Base-by-base conservation (phyloP, 1,140 invertebrate species). In the Camponotus pennsylvanicus region DNA sequence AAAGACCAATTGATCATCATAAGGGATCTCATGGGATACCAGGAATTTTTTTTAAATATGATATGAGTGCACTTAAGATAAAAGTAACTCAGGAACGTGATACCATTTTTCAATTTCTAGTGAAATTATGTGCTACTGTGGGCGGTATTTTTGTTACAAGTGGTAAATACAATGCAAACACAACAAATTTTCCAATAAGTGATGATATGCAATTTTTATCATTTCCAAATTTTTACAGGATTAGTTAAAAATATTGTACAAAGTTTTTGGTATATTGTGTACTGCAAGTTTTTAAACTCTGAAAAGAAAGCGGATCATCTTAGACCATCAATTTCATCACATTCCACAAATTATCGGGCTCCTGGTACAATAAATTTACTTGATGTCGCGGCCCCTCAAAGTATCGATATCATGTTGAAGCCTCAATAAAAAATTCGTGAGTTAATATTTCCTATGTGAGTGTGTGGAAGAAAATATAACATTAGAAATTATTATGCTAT, bases 41-140 rank as follows among this genome's bases (percentile, higher is more conserved):
- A 9, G 98, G 98, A 45, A 98, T 99, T 91, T 99, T 98, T 94
- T 98, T 99, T 89, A 99, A 99, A 94, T 99, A 99, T 95, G 98
- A 99, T 91, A 97, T 98, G 94, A 98, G 98, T 86, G 97, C 98
- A 6, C 94, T 99, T 40, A 98, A 98, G 96, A 97, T 99, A 34
- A 96, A 97, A 91, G 98, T 99, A 0, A 97, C 95, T 70, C 97
- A 99, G 95, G 97, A 98, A 92, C 96, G 97, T 86, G 98, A 98
- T 92, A 96, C 97, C 85, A 92, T 98, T 57, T 95, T 97, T 86
- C 97, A 97, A 93, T 99, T 99, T 95, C 95, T 98, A 63, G 96
- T 99, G 32, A 97, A 98, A 92, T 95, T 99, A 6, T 98, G 98
- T 96, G 98, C 98, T 7, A 97, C 98, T 67, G 96, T 99, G 86